phyloP scores from a whole-genome alignment of 2,888 invertebrate genomes.

The Nymphalis urticae region DNA sequence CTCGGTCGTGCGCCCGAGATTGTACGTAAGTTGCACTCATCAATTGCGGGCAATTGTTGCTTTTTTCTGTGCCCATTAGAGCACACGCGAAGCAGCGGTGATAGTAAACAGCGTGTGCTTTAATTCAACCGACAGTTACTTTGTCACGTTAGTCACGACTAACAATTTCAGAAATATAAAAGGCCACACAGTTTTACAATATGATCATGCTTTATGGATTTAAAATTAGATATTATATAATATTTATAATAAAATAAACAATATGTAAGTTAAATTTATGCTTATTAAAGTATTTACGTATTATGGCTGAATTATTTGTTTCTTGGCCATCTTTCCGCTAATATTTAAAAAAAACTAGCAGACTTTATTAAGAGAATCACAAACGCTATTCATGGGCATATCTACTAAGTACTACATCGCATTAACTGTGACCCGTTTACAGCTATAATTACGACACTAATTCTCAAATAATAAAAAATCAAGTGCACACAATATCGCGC shows the following conservation, averaged over 20 bases:
- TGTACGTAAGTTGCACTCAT: constrained; percentile 60
- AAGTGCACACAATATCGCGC: constrained; percentile 42
- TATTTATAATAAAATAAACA: too few relatives aligned
- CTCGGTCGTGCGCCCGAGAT: constrained; percentile 64
- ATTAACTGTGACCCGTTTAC: constrained; percentile 21
- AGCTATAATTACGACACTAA: constrained; percentile 21
- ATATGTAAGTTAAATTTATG: too few relatives aligned
- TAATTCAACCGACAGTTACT: constrained; percentile 35
- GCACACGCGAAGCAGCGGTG: constrained; percentile 64
- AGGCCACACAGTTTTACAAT: background rate
- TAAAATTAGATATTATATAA: background rate
- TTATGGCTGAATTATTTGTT: too few relatives aligned
- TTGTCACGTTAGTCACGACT: constrained; percentile 38
- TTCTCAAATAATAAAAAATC: constrained; percentile 15
- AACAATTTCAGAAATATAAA: constrained; percentile 21
- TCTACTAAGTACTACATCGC: constrained; percentile 13
- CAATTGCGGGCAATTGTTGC: constrained; percentile 71
- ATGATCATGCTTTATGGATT: background rate
- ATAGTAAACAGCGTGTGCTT: constrained; percentile 52
- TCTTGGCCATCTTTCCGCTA: too few relatives aligned
- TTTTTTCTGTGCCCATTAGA: constrained; percentile 74
- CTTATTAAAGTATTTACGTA: too few relatives aligned
- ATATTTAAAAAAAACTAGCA: background rate
- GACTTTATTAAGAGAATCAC: background rate
- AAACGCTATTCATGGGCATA: background rate